phyloP scores from a whole-genome alignment of 2,113 vertebrate species.

The Pygoscelis adeliae region DNA sequence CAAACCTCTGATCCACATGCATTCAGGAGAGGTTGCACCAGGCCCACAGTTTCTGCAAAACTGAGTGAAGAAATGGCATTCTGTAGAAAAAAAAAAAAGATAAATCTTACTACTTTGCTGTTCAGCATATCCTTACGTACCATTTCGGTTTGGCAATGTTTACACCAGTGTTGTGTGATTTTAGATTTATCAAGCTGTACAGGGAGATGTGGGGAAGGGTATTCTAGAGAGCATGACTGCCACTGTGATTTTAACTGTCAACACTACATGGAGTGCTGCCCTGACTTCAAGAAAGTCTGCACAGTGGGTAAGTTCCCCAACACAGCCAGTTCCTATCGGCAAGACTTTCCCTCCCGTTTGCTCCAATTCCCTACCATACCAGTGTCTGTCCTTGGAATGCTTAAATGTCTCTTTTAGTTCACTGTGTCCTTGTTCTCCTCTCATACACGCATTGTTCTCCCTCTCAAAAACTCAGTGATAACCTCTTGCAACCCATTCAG shows the following conservation, averaged over 20 bases:
- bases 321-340: neutral
- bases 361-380: neutral
- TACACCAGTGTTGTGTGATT: slow-evolving; percentile 72
- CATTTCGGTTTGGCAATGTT: slow-evolving; percentile 16
- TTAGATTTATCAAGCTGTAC: slow-evolving; percentile 85
- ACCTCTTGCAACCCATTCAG: neutral
- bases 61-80: neutral
- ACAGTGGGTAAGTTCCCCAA: slow-evolving; percentile 80
- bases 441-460: neutral
- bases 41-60: no score
- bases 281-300: slow-evolving; percentile 86
- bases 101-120: neutral
- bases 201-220: slow-evolving; percentile 88
- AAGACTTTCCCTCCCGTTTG: neutral
- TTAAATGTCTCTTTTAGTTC: neutral
- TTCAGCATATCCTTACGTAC: neutral
- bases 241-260: slow-evolving; percentile 93
- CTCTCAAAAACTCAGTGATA: neutral
- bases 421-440: neutral
- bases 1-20: neutral
- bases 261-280: slow-evolving; percentile 89
- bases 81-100: neutral
- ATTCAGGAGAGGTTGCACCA: neutral
- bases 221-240: slow-evolving; percentile 85
- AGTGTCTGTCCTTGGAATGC: neutral